Evolutionary conservation across 1,140 invertebrate species (phyloP), one percentile per base, ranked within the genome.

Genomic region (Helicoverpa zea): DNA sequence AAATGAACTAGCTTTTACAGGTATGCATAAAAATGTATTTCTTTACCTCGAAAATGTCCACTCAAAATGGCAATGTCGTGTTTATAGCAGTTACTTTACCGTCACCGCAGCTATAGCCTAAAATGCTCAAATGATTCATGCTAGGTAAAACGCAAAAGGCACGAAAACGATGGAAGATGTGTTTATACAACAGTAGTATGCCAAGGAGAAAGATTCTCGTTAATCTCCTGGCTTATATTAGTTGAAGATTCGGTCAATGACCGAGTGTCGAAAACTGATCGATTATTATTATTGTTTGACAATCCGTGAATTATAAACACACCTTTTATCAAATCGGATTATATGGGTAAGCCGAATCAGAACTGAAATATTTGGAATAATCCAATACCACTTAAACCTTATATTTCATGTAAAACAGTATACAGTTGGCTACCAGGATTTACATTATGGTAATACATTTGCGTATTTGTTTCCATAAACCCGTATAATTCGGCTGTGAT

Each of bases 111-210:
- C 75, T 72, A 35, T 56, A 56, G 23, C 56, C 64, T 47, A 68
- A 68, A 68, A 68, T 68, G 16, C 64, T 68, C 11, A 68, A 59
- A 81, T 74, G 68, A 68, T 79, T 66, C 81, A 82, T 82, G 81
- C 81, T 79, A 64, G 47, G 64, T 58, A 70, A 78, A 79, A 18
- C 30, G 47, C 47, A 30, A 77, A 51, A 77, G 59, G 72, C 72
- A 51, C 72, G 54, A 47, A 59, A 47, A 47, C 35, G 30, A 74
- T 74, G 13, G 10, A 74, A 59, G 75, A 77, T 54, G 61, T 77
- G 75, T 77, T 64, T 77, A 54, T 54, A 64, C 51, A 77, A 64
- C 64, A 68, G 49, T 16, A 49, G 16, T 49, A 47, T 13, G 64
- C 64, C 64, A 68, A 43, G 63, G 43, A 43, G 70, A 70, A 51